phyloP scores from a whole-genome alignment of 2,888 invertebrate species.

The Thalpophila matura region DNA sequence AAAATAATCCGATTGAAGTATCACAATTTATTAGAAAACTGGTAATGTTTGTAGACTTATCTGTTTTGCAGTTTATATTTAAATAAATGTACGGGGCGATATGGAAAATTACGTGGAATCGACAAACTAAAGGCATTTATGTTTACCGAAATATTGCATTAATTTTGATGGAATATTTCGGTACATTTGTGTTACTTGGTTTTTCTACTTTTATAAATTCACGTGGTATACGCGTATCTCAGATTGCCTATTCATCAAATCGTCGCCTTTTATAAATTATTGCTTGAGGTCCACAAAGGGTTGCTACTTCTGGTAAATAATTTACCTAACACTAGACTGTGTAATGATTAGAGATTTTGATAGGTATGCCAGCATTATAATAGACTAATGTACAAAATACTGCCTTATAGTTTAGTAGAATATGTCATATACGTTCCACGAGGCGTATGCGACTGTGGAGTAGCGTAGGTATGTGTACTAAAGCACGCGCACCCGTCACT shows the following conservation, averaged over 20 bases:
- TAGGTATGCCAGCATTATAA: conserved; percentile 6
- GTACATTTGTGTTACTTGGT: too few relatives aligned
- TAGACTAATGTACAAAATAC: conserved; percentile 43
- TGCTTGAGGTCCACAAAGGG: conserved; percentile 6
- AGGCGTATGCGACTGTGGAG: background rate
- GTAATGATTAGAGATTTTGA: background rate
- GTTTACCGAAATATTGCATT: background rate
- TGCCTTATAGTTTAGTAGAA: conserved; percentile 42
- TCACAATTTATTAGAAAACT: conserved; percentile 32
- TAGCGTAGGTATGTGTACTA: conserved; percentile 2
- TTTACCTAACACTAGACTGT: background rate
- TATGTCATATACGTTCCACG: background rate
- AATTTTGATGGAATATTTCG: too few relatives aligned
- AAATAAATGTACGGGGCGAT: conserved; percentile 4
- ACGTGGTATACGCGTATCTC: background rate
- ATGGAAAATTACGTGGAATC: conserved; percentile 17
- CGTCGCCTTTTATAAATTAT: background rate
- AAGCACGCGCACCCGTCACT: background rate
- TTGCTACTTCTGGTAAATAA: conserved; percentile 35
- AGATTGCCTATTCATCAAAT: background rate
- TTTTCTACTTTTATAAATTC: background rate
- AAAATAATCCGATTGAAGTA: conserved; percentile 43
- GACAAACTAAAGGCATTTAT: conserved; percentile 9
- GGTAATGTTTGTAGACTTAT: conserved; percentile 53
- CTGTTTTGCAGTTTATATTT: conserved; percentile 48